phyloP scores from a whole-genome alignment of 2,113 vertebrate species.

The Rhynchomys soricoides region DNA sequence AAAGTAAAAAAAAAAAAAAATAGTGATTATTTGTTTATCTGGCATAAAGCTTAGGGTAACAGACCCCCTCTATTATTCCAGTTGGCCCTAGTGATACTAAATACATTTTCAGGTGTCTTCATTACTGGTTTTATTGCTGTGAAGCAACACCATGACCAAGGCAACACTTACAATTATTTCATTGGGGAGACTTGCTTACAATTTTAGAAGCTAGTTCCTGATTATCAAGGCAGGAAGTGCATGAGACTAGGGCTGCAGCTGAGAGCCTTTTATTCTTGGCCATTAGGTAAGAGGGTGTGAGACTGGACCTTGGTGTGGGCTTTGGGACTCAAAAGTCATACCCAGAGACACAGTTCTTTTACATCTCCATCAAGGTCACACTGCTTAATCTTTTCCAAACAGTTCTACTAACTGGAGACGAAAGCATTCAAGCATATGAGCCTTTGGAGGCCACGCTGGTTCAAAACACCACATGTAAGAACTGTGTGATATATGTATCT shows the following conservation, averaged over 20 bases:
- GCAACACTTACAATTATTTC: neutral
- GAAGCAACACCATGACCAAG: neutral
- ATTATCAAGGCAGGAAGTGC: neutral
- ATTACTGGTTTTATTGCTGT: neutral
- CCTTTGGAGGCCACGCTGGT: neutral
- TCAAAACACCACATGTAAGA: neutral
- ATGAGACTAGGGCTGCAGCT: too few relatives aligned
- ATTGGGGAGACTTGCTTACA: neutral
- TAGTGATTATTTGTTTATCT: slow-evolving; percentile 6
- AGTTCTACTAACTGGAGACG: neutral
- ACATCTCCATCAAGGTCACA: neutral
- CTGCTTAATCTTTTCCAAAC: too few relatives aligned
- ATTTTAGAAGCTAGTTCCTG: neutral
- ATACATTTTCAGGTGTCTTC: neutral
- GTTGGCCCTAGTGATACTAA: neutral
- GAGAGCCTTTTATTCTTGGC: neutral
- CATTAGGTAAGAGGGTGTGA: neutral
- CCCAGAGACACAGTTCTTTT: neutral
- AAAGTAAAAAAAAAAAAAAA: too few relatives aligned
- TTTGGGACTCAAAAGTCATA: neutral
- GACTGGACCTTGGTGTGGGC: too few relatives aligned
- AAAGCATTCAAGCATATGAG: neutral
- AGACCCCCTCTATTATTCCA: neutral
- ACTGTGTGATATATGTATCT: neutral
- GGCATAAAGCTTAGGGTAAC: neutral